Conservation (phyloP, 2,888 invertebrate genomes). For the Drosophila kuntzei region DNA sequence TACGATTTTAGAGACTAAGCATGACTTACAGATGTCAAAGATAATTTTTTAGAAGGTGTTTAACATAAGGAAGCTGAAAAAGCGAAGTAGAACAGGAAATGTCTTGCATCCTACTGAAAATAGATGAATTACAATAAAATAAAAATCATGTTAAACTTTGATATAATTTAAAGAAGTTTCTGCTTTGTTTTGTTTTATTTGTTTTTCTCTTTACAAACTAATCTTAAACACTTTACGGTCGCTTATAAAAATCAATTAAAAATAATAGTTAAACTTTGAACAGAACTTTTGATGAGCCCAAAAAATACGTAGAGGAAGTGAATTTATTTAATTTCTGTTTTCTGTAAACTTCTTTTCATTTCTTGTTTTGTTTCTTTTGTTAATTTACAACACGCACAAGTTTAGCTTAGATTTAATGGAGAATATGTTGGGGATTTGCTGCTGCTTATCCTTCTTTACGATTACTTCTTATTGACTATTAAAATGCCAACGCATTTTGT, state of each 20-base stretch:
- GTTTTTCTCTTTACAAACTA: constrained; percentile 53
- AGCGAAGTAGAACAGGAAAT: too few species aligned
- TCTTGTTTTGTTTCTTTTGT: constrained; percentile 33
- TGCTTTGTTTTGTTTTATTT: constrained; percentile 50
- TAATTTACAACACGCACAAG: constrained; percentile 77
- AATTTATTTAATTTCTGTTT: constrained; percentile 24
- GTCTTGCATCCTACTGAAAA: background rate
- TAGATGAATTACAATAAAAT: background rate
- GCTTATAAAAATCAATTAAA: constrained; percentile 31
- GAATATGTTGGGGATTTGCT: constrained; percentile 63
- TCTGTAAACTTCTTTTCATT: constrained; percentile 13
- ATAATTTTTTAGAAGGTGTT: too few species aligned
- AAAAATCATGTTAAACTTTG: background rate
- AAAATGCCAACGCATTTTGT: constrained; percentile 24
- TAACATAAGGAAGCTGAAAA: too few species aligned
- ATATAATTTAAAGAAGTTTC: constrained; percentile 33
- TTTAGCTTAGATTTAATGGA: constrained; percentile 68
- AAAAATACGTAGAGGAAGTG: constrained; percentile 20
- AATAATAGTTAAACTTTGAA: constrained; percentile 30
- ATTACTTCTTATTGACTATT: constrained; percentile 41
- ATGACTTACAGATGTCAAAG: too few species aligned
- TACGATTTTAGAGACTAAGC: too few species aligned
- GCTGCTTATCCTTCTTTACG: constrained; percentile 16
- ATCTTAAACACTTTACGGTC: constrained; percentile 44
- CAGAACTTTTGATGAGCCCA: constrained; percentile 38